A percentile compares a stretch with the other conserved stretches of the same genome.
phyloP scores from a whole-genome alignment of 1,140 invertebrate species.

The Drosophila subobscura region DNA sequence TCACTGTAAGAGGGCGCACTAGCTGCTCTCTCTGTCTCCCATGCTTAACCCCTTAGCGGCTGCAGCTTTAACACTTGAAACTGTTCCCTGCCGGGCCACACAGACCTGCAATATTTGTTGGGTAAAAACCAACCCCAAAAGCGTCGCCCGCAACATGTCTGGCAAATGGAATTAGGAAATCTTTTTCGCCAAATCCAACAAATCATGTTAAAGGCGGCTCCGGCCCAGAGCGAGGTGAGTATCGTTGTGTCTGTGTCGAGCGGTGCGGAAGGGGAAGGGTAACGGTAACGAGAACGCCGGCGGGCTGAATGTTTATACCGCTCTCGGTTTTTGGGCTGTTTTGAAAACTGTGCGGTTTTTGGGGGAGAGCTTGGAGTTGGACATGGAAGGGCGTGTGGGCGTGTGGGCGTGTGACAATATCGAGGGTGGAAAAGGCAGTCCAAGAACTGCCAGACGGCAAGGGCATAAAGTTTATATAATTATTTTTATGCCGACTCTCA shows the following conservation, averaged over 20 bases:
- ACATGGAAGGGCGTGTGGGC: too few species aligned
- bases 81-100: slow-evolving; percentile 9
- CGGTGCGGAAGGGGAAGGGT: too few species aligned
- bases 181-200: slow-evolving; percentile 76
- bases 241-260: slow-evolving; percentile 11
- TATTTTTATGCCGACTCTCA: slow-evolving; percentile 78
- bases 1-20: not conserved
- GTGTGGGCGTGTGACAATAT: slow-evolving; percentile 70
- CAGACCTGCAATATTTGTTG: not conserved
- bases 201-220: slow-evolving; percentile 77
- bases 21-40: too few species aligned
- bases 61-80: slow-evolving; percentile 24
- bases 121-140: slow-evolving; percentile 48
- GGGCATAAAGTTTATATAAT: slow-evolving; percentile 78
- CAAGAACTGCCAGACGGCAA: slow-evolving; percentile 68
- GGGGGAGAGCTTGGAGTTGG: not conserved
- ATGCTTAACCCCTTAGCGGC: slow-evolving; percentile 4
- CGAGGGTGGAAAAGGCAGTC: slow-evolving; percentile 72
- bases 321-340: slow-evolving; percentile 69
- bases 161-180: slow-evolving; percentile 82
- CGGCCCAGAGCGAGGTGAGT: slow-evolving; percentile 46
- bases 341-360: slow-evolving; percentile 71
- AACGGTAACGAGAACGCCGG: slow-evolving; percentile 15
- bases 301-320: slow-evolving; percentile 69
- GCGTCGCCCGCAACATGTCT: slow-evolving; percentile 24